Evolutionary conservation across 2,797 vertebrate genomes (phyloP), one percentile per base, ranked within the genome.

Genomic region (Decapterus maruadsi): DNA sequence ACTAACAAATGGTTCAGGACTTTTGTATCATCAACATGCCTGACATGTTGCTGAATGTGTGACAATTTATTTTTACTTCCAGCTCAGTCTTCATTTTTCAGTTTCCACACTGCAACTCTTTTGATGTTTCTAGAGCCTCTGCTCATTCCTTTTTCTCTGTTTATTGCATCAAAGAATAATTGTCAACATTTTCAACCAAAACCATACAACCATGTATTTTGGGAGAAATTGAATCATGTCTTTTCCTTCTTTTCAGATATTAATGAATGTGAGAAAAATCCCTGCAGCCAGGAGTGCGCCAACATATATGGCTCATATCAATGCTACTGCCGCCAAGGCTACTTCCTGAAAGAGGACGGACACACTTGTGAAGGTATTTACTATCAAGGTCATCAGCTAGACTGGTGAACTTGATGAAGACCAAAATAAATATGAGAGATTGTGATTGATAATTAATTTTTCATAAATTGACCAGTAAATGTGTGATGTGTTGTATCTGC

Each of bases 281-380:
- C 96, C 29, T 99, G 98, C 88, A 96, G 96, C 92, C 98, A 99
- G 88, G 97, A 99, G 70, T 99, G 98, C 9, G 96, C 97, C 87
- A 98, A 99, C 63, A 95, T 97, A 72, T 97, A 98, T 0, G 97
- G 98, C 51, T 99, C 98, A 40, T 99, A 98, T 78, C 98, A 98
- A 87, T 99, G 98, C 78, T 99, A 99, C 93, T 99, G 97, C 83
- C 96, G 96, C 62, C 95, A 96, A 80, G 98, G 98, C 8, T 99
- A 96, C 92, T 96, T 95, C 92, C 93, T 99, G 80, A 96, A 95
- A 4, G 97, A 97, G 74, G 98, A 99, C 0, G 95, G 97, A 3
- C 96, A 96, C 69, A 94, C 96, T 34, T 99, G 98, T 91, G 96
- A 95, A 96, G 98, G 98, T 99, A 83, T 13, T 46, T 65, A 36